Evolutionary conservation across 2,797 vertebrate genomes (phyloP), one percentile per base, ranked within the genome.

Genomic region (Pelodytes ibericus): DNA sequence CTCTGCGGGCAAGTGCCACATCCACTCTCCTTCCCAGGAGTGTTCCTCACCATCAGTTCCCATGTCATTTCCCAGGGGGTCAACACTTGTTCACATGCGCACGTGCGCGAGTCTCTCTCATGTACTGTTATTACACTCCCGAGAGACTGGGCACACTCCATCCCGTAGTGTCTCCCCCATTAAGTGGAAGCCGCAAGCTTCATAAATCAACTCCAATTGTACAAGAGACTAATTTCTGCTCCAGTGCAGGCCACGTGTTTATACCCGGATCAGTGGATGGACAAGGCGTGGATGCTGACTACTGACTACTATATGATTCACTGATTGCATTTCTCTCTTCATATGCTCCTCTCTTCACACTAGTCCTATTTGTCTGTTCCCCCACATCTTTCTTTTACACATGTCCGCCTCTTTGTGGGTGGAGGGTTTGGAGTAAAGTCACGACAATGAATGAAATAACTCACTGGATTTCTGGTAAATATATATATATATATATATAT

Each of bases 401-500:
- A 49, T 47, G 27, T 77, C 47, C 20, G 49, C 58, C 73, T 58
- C 56, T 27, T 18, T 15, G 11, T 18, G 47, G 36, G 72, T 57
- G 61, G 63, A 16, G 15, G 49, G 49, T 53, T 0, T 47, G 27
- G 59, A 65, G 41, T 39, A 68, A 53, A 70, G 53, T 67, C 75
- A 78, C 75, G 75, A 78, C 75, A 58, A 71, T 78, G 75, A 78
- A 78, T 78, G 75, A 78, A 72, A 72, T 67, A 61, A 78, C 62
- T 20, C 64, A 78, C 53, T 59, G n/a, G 44, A 78, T 72, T 72
- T 78, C 69, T 78, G 75, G 63, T 78, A 77, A 65, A 78, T 78
- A 60, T 78, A 72, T 78, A 78, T 66, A 78, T 36, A 77, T 26
- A 64, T 44, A 75, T 67, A 78, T 78, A 72, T 66, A 78, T 41